Evolutionary conservation across 2,888 invertebrate species (phyloP), one percentile per base, ranked within the genome.

Genomic region (Agrotis clavis): DNA sequence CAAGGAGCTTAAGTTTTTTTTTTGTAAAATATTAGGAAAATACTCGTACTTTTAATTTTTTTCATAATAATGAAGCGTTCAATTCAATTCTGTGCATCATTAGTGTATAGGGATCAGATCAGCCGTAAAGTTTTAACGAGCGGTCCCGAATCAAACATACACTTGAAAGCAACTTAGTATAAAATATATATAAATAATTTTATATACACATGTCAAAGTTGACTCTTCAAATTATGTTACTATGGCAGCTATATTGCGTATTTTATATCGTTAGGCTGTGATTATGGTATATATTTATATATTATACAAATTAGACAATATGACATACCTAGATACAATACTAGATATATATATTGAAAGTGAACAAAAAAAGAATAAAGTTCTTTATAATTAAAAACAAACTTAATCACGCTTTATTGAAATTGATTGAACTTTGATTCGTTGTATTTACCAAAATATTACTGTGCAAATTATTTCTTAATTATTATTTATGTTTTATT

Each of bases 71-170:
- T 30, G 50, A 4, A 47, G 62, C 30, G 62, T 71, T 71, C 59
- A 30, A 60, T 74, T 60, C 59, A 21, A 48, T 65, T 48, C 53
- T 67, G 79, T 73, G 63, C 83, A 82, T 79, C 79, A 79, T 79
- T 82, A 79, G 79, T 79, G 66, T 59, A 79, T 65, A 54, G 50
- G 56, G 79, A 68, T 74, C 80, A 66, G 56, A 80, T 80, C 79
- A 83, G 59, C 62, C 79, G 59, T 71, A 76, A 83, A 81, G 69
- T 81, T 81, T 81, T 81, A 81, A 81, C 77, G 77, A 81, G 84
- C 81, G 71, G 71, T 65, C 61, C 70, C 70, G 35, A 54, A 13
- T 35, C 19, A 30, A 51, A 56, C 41, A 13, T 35, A 57, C 66
- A 62, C 13, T 47, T 59, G 48, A 21, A 51, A 21, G 19, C 41